These are phyloP conservation scores for Hypolimnas misippus DNA, from an alignment of 2,888 invertebrate genomes.

Conservation along the genomic window DNA sequence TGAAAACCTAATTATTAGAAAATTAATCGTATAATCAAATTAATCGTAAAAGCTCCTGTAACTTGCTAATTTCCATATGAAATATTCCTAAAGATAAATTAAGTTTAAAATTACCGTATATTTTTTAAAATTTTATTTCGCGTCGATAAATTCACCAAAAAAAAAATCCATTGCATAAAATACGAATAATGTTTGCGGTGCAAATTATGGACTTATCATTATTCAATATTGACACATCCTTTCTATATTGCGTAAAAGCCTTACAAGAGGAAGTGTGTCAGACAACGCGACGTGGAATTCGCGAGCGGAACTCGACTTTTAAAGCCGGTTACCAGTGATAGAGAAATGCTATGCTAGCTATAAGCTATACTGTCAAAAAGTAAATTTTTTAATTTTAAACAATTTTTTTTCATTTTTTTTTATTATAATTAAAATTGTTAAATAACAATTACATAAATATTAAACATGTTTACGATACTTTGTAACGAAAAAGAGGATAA, in stretches of 20 bases:
- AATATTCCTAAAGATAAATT: no score
- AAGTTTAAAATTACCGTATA: no score
- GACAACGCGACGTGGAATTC: slow-evolving; percentile 47
- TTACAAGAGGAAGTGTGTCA: slow-evolving; percentile 50
- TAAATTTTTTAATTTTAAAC: neutral
- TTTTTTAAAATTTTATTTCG: neutral
- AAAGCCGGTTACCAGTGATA: slow-evolving; percentile 32
- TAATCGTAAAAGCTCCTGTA: no score
- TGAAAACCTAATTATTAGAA: no score
- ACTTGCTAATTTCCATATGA: no score
- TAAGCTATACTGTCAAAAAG: slow-evolving; percentile 12
- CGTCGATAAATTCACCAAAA: no score
- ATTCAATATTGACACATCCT: slow-evolving; percentile 48
- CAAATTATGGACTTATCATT: slow-evolving; percentile 32
- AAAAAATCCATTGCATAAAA: neutral
- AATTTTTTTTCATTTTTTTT: neutral
- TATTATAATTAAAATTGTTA: neutral
- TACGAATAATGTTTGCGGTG: slow-evolving; percentile 4
- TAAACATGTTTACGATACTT: no score
- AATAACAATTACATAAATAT: no score
- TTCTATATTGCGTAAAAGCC: slow-evolving; percentile 51
- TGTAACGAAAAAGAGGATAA: no score
- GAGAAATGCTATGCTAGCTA: slow-evolving; percentile 27
- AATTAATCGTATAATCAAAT: no score
- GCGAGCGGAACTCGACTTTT: slow-evolving; percentile 49